Percentiles rank a stretch among this genome's conserved stretches.
These are phyloP conservation scores for Amyelois transitella DNA, from an alignment of 1,140 invertebrate genomes.

Conservation along the genomic window DNA sequence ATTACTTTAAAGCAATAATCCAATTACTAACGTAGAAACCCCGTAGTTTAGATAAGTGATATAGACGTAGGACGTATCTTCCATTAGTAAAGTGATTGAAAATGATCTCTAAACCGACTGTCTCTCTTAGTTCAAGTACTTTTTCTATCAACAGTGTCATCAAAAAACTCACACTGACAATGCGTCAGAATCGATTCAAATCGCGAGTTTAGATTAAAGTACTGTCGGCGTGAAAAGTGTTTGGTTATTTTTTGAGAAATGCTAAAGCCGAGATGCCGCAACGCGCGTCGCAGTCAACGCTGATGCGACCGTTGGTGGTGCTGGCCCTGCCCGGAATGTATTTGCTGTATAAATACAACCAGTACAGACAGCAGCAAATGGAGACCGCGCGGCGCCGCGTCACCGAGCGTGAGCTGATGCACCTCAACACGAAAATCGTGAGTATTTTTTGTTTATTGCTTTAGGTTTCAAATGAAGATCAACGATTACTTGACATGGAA, in stretches of 20 bases:
- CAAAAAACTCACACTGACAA: background rate
- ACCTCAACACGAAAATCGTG: constrained; percentile 93
- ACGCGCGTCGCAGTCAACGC: constrained; percentile 75
- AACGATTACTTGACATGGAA: background rate
- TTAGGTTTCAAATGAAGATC: background rate
- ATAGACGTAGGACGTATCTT: constrained; percentile 43
- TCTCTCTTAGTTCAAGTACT: background rate
- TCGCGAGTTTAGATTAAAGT: constrained; percentile 9
- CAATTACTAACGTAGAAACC: constrained; percentile 47
- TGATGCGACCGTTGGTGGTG: constrained; percentile 88
- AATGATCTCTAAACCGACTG: background rate
- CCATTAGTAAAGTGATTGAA: constrained; percentile 19
- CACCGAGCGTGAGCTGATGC: constrained; percentile 88
- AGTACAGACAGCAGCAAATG: constrained; percentile 88
- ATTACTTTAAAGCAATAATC: constrained; percentile 67
- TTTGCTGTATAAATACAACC: constrained; percentile 91
- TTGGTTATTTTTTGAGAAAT: constrained; percentile 29
- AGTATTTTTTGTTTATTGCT: constrained; percentile 71
- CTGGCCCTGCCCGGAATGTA: constrained; percentile 91
- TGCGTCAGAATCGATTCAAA: background rate
- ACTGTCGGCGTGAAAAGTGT: constrained; percentile 28
- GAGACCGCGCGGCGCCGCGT: constrained; percentile 86
- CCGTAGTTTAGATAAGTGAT: constrained; percentile 53
- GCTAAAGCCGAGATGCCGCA: constrained; percentile 75
- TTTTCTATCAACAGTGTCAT: background rate